These are phyloP conservation scores for Hemibagrus wyckioides DNA, from an alignment of 2,113 vertebrate genomes.

Conservation along the genomic window DNA sequence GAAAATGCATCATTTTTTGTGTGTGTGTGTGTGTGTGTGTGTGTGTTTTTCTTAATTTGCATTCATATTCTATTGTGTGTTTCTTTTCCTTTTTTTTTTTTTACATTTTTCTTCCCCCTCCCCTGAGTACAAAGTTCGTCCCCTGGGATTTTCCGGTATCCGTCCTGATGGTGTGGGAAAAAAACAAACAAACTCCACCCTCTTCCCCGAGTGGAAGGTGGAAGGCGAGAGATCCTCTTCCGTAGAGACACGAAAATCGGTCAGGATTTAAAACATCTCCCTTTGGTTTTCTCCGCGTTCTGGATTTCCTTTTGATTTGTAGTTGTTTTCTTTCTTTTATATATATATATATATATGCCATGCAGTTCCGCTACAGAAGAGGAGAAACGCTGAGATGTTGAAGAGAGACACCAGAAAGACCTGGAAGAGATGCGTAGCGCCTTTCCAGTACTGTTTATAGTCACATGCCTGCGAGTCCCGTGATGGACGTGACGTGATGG, in stretches of 20 bases:
- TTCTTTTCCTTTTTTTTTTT: no score
- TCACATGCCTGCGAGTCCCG: slow-evolving; percentile 2
- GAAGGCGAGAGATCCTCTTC: slow-evolving; percentile 27
- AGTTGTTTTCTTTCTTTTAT: neutral
- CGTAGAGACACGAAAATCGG: slow-evolving; percentile 21
- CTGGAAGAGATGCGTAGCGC: slow-evolving; percentile 46
- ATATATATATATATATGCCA: no score
- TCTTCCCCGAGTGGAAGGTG: slow-evolving; percentile 25
- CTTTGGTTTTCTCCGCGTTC: slow-evolving; percentile 31
- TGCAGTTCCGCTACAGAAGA: slow-evolving; percentile 68
- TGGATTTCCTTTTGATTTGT: slow-evolving; percentile 36
- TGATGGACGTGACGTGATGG: slow-evolving; percentile 5
- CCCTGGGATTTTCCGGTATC: slow-evolving; percentile 32
- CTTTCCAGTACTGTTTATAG: slow-evolving; percentile 21
- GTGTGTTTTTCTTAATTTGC: slow-evolving; percentile 49
- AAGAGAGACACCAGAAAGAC: slow-evolving; percentile 52
- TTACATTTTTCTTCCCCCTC: no score
- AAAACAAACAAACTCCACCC: slow-evolving; percentile 30
- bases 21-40: slow-evolving; percentile 39
- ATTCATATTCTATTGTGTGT: slow-evolving; percentile 30
- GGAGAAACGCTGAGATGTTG: slow-evolving; percentile 61
- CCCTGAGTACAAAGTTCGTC: slow-evolving; percentile 50
- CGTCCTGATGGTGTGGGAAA: slow-evolving; percentile 1
- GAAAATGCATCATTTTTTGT: slow-evolving; percentile 67
- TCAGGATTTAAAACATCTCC: slow-evolving; percentile 23